phyloP scores from a whole-genome alignment of 2,113 vertebrate genomes.

The Spermophilus dauricus region DNA sequence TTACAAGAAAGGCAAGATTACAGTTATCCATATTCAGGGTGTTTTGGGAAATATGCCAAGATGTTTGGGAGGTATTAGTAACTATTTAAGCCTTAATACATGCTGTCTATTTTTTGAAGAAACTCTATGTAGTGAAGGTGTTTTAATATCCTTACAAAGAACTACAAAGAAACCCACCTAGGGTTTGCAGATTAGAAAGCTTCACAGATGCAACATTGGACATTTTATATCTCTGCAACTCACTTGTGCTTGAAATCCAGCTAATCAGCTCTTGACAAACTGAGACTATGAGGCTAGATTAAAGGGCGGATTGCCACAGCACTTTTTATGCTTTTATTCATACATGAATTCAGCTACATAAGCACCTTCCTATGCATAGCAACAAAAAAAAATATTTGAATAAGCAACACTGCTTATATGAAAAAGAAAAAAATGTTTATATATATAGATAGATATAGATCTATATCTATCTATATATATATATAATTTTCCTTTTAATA shows the following conservation, averaged over 20 bases:
- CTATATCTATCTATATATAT: background rate
- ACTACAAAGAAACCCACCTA: background rate
- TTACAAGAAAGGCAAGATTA: conserved; percentile 14
- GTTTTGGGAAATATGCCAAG: conserved; percentile 3
- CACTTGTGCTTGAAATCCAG: background rate
- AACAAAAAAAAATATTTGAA: background rate
- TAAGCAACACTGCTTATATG: background rate
- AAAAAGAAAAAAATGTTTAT: background rate
- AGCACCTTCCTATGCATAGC: background rate
- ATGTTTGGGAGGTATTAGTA: background rate
- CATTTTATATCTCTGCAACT: background rate
- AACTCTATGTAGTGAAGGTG: background rate
- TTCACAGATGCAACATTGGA: background rate
- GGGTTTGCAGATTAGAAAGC: background rate
- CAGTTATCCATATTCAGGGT: background rate
- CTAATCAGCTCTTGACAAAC: conserved; percentile 6
- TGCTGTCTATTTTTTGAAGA: background rate
- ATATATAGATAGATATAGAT: no score
- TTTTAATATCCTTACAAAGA: conserved; percentile 36
- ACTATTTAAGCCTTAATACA: background rate
- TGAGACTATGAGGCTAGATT: background rate
- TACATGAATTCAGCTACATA: background rate
- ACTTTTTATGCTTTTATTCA: background rate
- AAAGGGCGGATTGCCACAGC: background rate
- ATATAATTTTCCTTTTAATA: background rate